A percentile compares a stretch with the other conserved stretches of the same genome.
Evolutionary conservation across 2,888 invertebrate genomes (phyloP).

Genomic region (Deroplatys truncata): DNA sequence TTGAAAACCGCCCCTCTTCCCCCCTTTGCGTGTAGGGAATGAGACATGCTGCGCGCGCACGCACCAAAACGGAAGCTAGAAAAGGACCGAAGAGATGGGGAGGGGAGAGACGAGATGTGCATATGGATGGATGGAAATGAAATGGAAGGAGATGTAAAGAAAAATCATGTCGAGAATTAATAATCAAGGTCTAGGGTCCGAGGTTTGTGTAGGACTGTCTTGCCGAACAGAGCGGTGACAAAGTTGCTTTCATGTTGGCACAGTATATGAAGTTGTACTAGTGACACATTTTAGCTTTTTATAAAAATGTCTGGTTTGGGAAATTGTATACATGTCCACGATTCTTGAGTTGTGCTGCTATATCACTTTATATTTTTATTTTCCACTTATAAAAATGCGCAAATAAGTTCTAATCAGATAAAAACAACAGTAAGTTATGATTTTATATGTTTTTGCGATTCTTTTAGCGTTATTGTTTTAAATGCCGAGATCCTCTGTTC

Average conservation of each 20-base stretch:
- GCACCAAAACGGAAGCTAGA: constrained; percentile 19
- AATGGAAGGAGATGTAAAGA: constrained; percentile 8
- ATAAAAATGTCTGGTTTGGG: no score
- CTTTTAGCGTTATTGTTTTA: no score
- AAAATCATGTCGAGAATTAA: constrained; percentile 9
- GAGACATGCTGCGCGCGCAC: constrained; percentile 11
- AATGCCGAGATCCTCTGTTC: no score
- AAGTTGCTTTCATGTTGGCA: background rate
- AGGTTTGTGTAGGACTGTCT: background rate
- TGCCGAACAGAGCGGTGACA: background rate
- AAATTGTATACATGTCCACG: no score
- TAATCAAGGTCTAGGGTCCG: background rate
- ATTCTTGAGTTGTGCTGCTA: no score
- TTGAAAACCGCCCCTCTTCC: background rate
- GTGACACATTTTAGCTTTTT: no score
- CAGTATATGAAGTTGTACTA: no score
- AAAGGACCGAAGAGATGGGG: background rate
- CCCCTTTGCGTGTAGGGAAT: background rate
- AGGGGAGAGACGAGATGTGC: constrained; percentile 17
- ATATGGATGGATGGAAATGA: constrained; percentile 21
- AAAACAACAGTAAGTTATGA: no score
- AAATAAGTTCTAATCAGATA: no score
- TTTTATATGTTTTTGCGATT: no score
- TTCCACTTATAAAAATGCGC: no score
- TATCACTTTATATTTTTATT: no score